Conservation (phyloP, 2,797 vertebrate genomes). For the Chelidonichthys spinosus region DNA sequence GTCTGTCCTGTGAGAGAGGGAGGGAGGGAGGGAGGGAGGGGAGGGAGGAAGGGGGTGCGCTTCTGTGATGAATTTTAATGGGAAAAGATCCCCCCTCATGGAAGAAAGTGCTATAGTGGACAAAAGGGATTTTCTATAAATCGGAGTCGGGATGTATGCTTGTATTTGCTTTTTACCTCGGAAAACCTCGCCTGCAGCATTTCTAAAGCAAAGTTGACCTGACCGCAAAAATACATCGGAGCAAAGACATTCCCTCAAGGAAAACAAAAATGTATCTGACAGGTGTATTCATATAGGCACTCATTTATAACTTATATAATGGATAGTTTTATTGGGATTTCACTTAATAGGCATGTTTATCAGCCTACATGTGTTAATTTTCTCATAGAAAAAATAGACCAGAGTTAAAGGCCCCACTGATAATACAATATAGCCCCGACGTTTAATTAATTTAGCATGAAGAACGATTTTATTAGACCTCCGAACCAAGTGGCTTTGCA, state of each 20-base stretch:
- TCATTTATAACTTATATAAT: background rate
- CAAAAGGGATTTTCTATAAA: constrained; percentile 83
- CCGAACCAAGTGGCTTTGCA: constrained; percentile 64
- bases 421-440: constrained; percentile 51
- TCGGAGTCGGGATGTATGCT: constrained; percentile 55
- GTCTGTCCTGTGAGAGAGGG: constrained; percentile 83
- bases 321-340: background rate
- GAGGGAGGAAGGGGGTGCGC: constrained; percentile 32
- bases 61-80: constrained; percentile 95
- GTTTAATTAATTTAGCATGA: constrained; percentile 73
- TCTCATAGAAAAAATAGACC: constrained; percentile 50
- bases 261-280: constrained; percentile 6
- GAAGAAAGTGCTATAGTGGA: constrained; percentile 77
- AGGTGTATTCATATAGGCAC: constrained; percentile 3
- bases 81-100: constrained; percentile 72
- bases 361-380: constrained; percentile 39
- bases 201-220: constrained; percentile 34
- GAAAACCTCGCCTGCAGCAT: constrained; percentile 44
- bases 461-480: constrained; percentile 69
- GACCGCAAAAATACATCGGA: constrained; percentile 26
- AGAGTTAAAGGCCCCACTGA: constrained; percentile 54
- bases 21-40: constrained; percentile 52
- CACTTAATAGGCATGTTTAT: constrained; percentile 19
- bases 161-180: constrained; percentile 57
- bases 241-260: background rate